A percentile compares a stretch with the other conserved stretches of the same genome.
Conservation (phyloP, 1,140 invertebrate species). For the Lepidostoma basale region DNA sequence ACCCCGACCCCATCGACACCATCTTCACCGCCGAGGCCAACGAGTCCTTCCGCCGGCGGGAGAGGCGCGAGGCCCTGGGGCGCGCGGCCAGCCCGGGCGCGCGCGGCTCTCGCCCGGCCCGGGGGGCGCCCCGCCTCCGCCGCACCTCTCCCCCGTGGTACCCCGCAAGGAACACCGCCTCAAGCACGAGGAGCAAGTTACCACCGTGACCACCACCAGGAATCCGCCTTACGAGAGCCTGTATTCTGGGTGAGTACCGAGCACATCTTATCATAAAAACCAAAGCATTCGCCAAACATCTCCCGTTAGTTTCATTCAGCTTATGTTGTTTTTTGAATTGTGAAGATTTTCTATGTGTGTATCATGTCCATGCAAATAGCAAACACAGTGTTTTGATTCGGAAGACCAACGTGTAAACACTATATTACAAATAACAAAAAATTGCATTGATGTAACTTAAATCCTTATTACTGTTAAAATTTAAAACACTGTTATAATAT, state of each 20-base stretch:
- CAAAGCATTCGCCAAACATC: too few relatives aligned
- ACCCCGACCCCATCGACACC: constrained; percentile 57
- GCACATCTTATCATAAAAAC: too few relatives aligned
- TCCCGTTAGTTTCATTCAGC: too few relatives aligned
- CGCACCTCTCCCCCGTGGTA: constrained; percentile 52
- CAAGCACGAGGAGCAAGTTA: constrained; percentile 54
- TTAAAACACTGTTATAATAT: too few relatives aligned
- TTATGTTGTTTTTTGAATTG: too few relatives aligned
- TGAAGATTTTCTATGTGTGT: too few relatives aligned
- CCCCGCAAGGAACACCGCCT: constrained; percentile 53
- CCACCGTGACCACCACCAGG: constrained; percentile 50
- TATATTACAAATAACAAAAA: too few relatives aligned
- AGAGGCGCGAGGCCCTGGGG: constrained; percentile 41
- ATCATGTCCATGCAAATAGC: too few relatives aligned
- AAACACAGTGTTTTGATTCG: too few relatives aligned
- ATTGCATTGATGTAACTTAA: too few relatives aligned
- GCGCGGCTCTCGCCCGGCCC: constrained; percentile 48
- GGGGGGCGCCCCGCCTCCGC: constrained; percentile 33
- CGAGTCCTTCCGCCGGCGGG: constrained; percentile 36
- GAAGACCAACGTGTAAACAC: too few relatives aligned
- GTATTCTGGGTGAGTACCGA: constrained; percentile 35
- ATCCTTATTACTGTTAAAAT: too few relatives aligned
- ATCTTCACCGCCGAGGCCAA: constrained; percentile 40
- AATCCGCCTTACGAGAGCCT: constrained; percentile 32
- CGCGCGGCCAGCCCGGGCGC: constrained; percentile 14